These are phyloP conservation scores for Lates japonicus DNA, from an alignment of 2,797 vertebrate species.

Conservation along the genomic window DNA sequence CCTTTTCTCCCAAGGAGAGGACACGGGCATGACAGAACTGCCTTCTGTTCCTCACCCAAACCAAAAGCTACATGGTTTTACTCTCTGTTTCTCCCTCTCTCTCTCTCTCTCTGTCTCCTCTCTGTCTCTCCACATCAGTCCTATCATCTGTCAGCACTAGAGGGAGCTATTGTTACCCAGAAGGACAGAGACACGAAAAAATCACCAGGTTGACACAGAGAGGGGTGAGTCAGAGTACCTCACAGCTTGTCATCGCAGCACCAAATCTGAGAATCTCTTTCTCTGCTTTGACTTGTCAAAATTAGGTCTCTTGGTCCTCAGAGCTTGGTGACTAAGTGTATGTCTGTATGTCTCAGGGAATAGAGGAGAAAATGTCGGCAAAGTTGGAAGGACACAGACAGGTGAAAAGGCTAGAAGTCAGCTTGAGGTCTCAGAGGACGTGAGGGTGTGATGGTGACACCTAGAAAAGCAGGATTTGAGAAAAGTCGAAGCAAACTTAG, in stretches of 20 bases:
- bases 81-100: neutral
- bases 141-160: slow-evolving; percentile 59
- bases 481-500: slow-evolving; percentile 3
- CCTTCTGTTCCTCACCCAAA: slow-evolving; percentile 32
- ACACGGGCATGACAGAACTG: slow-evolving; percentile 46
- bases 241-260: slow-evolving; percentile 21
- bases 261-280: slow-evolving; percentile 23
- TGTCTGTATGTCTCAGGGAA: neutral
- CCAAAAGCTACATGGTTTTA: slow-evolving; percentile 28
- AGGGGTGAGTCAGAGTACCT: slow-evolving; percentile 36
- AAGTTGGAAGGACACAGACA: slow-evolving; percentile 4
- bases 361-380: neutral
- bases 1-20: slow-evolving; percentile 50
- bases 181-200: slow-evolving; percentile 13
- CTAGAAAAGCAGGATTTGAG: slow-evolving; percentile 30
- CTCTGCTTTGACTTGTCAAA: slow-evolving; percentile 21
- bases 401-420: slow-evolving; percentile 10
- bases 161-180: slow-evolving; percentile 65
- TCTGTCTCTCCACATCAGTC: neutral
- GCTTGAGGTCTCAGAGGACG: slow-evolving; percentile 12
- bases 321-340: neutral
- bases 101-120: neutral
- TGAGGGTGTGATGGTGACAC: slow-evolving; percentile 12
- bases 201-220: slow-evolving; percentile 18
- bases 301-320: neutral